Evolutionary conservation across 35 echinoderm and acorn worm species (phyloP).

Genomic region (Apostichopus californicus): DNA sequence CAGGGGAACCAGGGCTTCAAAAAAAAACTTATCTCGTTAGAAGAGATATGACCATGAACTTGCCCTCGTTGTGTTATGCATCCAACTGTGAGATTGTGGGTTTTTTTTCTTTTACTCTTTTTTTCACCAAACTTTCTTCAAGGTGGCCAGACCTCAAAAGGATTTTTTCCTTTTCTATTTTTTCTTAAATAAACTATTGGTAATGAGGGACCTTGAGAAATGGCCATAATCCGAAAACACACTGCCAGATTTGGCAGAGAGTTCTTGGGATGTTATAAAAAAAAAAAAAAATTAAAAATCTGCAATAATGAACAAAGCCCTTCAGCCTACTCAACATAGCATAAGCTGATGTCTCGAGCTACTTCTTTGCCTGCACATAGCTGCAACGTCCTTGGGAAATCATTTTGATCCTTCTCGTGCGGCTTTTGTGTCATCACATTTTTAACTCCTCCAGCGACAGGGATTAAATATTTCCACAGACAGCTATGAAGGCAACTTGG

Average conservation of each 20-base stretch:
- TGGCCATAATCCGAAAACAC: not conserved
- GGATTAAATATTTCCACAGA: not conserved
- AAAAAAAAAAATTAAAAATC: not conserved
- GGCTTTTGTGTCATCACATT: not conserved
- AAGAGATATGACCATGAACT: constrained; percentile 27
- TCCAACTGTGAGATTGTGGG: constrained; percentile 31
- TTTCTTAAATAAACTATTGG: not conserved
- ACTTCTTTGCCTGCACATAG: not conserved
- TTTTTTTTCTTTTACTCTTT: not conserved
- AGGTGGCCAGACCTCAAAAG: constrained; percentile 11
- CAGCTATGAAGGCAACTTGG: not conserved
- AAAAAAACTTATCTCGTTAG: not conserved
- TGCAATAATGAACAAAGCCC: constrained; percentile 13
- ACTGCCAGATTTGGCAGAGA: not conserved
- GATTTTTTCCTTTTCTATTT: not conserved
- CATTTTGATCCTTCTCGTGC: not conserved
- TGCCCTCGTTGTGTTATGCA: constrained; percentile 10
- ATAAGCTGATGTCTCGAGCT: not conserved
- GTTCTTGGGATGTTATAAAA: not conserved
- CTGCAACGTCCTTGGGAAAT: not conserved
- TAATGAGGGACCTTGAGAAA: not conserved
- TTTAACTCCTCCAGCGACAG: not conserved
- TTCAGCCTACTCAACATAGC: not conserved
- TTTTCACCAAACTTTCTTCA: not conserved
- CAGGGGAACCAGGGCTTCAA: not conserved